Conservation (phyloP, 64 coral and sea anemone genomes). For the Porites australiensis region DNA sequence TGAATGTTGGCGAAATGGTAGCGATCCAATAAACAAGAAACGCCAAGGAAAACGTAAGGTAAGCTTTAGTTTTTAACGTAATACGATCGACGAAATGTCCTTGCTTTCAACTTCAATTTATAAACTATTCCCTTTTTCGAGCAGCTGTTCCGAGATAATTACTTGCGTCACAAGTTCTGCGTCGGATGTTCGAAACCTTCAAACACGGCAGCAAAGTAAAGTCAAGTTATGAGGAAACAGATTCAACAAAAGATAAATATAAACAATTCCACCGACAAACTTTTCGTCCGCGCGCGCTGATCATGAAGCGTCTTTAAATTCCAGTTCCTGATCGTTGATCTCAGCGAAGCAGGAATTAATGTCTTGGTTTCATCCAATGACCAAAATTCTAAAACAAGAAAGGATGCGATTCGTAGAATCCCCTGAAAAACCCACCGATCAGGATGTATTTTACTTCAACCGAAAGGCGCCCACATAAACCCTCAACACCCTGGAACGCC, state of each 20-base stretch:
- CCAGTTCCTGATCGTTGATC: background rate
- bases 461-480: too few relatives aligned
- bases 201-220: background rate
- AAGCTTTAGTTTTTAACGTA: too few relatives aligned
- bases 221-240: background rate
- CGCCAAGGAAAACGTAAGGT: too few relatives aligned
- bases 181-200: background rate
- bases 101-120: too few relatives aligned
- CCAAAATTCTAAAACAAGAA: background rate
- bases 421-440: background rate
- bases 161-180: background rate
- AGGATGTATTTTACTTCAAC: too few relatives aligned
- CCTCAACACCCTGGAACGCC: too few relatives aligned
- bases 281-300: background rate
- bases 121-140: background rate
- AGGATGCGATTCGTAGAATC: background rate
- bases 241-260: background rate
- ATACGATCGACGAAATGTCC: too few relatives aligned
- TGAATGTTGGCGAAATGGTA: background rate
- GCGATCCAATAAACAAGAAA: too few relatives aligned
- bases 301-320: constrained; percentile 5
- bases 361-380: background rate
- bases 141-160: background rate
- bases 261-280: background rate
- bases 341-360: too few relatives aligned